Evolutionary conservation across 2,888 invertebrate genomes (phyloP), one percentile per base, ranked within the genome.

Genomic region (Amphipyra tragopoginis): DNA sequence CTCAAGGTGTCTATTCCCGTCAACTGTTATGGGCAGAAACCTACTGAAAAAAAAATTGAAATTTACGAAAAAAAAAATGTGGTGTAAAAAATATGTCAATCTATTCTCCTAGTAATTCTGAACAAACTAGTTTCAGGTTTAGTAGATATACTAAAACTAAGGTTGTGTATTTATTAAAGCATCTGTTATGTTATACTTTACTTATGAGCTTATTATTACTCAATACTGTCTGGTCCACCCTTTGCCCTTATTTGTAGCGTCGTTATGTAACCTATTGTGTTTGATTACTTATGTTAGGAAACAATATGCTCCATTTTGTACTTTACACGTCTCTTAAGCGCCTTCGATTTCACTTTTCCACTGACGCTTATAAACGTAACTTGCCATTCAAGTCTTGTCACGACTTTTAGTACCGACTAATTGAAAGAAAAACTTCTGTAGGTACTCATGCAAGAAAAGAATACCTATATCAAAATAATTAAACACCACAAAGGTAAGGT

Each of bases 331-430:
- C 36, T 42, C 42, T n/a, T 43, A 70, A 57, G 14, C 56, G 59
- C 59, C 61, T 45, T 74, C 48, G 76, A 63, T 71, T 72, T 75
- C 76, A 60, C 76, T 73, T 66, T 62, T 45, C 44, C 61, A 56
- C 54, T 61, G 65, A 61, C 57, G 72, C 45, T 42, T 45, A 42
- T 50, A 55, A 65, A 52, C 57, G 61, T 67, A 52, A 68, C 74
- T 68, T 53, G 21, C 53, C 74, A 74, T 70, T 55, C n/a, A 68
- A 69, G 39, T 59, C 47, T 21, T 44, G 59, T 76, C 65, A 73
- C 69, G 73, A 71, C 39, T 72, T 54, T 40, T 15, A 50, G 42
- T 62, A 56, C 39, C 4, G 26, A 39, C 34, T 72, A 62, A 65
- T 72, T 57, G 52, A 26, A 65, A 58, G 39, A 49, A 72, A 72